Evolutionary conservation across 2,113 vertebrate species (phyloP).

Genomic region (Dryoscopus gambensis): DNA sequence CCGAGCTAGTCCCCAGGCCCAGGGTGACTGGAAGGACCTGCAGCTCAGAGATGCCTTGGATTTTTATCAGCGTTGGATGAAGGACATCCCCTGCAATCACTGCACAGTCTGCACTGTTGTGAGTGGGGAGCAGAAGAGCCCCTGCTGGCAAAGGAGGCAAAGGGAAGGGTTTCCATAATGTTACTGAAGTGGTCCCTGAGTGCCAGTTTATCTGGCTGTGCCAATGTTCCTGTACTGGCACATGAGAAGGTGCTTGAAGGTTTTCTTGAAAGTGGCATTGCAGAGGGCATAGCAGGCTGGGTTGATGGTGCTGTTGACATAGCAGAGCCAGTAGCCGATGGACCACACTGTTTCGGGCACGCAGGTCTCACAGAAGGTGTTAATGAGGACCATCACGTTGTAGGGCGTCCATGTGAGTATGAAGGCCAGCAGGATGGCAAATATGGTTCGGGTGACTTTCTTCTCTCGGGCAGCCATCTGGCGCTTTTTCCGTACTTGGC

Average conservation of each 20-base stretch:
- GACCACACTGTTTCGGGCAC: constrained; percentile 94
- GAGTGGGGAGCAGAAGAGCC: neutral
- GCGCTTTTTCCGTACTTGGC: constrained; percentile 94
- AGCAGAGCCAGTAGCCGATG: constrained; percentile 98
- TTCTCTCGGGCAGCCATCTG: constrained; percentile 98
- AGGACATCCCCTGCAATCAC: constrained; percentile 4
- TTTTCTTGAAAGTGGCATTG: constrained; percentile 99
- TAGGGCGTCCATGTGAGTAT: constrained; percentile 98
- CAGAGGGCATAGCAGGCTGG: constrained; percentile 97
- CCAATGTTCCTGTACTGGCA: constrained; percentile 98
- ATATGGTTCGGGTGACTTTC: constrained; percentile 98
- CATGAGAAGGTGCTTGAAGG: constrained; percentile 94
- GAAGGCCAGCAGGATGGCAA: constrained; percentile 96
- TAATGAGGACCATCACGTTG: constrained; percentile 98
- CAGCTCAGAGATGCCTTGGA: neutral
- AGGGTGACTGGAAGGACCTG: neutral
- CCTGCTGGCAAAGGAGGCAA: neutral
- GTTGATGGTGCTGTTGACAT: constrained; percentile 98
- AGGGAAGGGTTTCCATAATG: neutral
- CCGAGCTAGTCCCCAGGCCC: neutral
- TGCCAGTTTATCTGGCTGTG: constrained; percentile 83
- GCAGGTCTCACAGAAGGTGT: constrained; percentile 93
- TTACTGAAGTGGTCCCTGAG: constrained; percentile 25
- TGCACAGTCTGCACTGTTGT: neutral
- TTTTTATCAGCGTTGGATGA: neutral